Percentiles rank a stretch among this genome's conserved stretches.
Evolutionary conservation across 1,140 invertebrate species (phyloP).

Genomic region (Drosophila aff.): DNA sequence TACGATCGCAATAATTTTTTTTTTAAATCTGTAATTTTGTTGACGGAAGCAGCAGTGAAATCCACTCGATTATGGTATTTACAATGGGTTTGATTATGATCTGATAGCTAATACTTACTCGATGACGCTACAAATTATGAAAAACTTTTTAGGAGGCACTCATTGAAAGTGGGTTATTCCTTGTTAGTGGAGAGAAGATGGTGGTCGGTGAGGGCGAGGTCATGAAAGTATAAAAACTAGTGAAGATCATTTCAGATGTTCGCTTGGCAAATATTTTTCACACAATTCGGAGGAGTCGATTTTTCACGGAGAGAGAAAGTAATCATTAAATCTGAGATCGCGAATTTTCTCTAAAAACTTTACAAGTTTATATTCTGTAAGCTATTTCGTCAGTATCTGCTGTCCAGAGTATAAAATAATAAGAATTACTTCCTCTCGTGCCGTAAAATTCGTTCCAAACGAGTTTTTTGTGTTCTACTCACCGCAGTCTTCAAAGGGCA

Average conservation of each 20-base stretch:
- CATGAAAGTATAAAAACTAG: conserved; percentile 37
- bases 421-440: not conserved
- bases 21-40: conserved; percentile 14
- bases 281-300: too few relatives aligned
- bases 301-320: not conserved
- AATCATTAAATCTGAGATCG: not conserved
- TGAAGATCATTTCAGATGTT: conserved; percentile 1
- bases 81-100: conserved; percentile 17
- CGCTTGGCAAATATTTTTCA: not conserved
- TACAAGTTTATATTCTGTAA: not conserved
- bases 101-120: conserved; percentile 31
- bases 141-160: not conserved
- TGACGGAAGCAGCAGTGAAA: conserved; percentile 31
- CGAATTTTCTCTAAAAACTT: not conserved
- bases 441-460: not conserved
- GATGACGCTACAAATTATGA: conserved; percentile 33
- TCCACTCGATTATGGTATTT: conserved; percentile 20
- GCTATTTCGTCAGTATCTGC: not conserved
- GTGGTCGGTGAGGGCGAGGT: conserved; percentile 11
- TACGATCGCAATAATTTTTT: conserved; percentile 16
- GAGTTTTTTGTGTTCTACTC: conserved; percentile 30
- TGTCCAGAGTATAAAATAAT: not conserved
- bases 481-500: conserved; percentile 75
- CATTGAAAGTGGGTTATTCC: conserved; percentile 20
- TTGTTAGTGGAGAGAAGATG: conserved; percentile 17